Evolutionary conservation across 2,113 vertebrate species (phyloP).

Genomic region (Amphiprion ocellaris): DNA sequence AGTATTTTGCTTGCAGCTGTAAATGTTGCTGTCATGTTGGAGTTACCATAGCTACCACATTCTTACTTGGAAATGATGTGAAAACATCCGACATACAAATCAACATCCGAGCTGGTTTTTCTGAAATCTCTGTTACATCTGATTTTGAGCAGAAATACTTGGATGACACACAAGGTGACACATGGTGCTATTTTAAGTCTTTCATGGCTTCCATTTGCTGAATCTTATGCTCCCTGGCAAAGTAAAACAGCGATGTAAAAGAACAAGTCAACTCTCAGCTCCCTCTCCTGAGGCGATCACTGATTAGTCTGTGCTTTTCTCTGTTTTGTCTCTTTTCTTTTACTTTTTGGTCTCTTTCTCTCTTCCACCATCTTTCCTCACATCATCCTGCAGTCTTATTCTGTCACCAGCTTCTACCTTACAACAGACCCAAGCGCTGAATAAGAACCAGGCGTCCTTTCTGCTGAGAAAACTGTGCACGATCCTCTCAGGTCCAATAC

Average conservation of each 20-base stretch:
- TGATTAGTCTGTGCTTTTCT: background rate
- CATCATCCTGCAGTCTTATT: background rate
- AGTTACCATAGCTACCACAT: too few species aligned
- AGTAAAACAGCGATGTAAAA: background rate
- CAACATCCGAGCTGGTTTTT: too few species aligned
- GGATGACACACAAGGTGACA: too few species aligned
- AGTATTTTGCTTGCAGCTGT: too few species aligned
- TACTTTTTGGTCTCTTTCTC: background rate
- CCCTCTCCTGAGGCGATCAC: background rate
- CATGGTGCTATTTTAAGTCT: too few species aligned
- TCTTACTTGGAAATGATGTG: too few species aligned
- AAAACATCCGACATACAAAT: too few species aligned
- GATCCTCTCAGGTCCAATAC: conserved; percentile 17
- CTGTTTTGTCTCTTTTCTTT: background rate
- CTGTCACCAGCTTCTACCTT: conserved; percentile 6
- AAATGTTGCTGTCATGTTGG: too few species aligned
- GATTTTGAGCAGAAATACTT: too few species aligned
- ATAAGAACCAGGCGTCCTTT: background rate
- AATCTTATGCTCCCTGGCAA: background rate
- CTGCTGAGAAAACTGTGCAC: conserved; percentile 3
- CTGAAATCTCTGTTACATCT: too few species aligned
- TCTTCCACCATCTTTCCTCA: conserved; percentile 3
- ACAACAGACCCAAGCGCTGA: background rate
- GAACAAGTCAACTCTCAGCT: background rate
- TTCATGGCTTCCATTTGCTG: background rate